Evolutionary conservation across 2,113 vertebrate genomes (phyloP).

Genomic region (Corynorhinus townsendii): DNA sequence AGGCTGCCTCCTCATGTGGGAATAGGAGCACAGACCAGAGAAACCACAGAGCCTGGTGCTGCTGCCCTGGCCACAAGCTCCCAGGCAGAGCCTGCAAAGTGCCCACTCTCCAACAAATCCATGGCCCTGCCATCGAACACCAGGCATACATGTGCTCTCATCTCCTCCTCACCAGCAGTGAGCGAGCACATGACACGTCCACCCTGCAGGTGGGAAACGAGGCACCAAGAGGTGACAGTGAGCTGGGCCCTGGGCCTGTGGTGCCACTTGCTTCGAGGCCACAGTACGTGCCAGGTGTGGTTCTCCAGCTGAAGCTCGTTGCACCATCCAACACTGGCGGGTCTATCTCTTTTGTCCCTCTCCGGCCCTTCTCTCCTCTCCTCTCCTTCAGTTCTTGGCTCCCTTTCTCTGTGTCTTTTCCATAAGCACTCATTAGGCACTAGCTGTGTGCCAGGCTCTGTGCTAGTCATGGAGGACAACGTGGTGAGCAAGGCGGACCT

Average conservation of each 20-base stretch:
- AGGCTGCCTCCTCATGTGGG: neutral
- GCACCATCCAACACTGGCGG: fast-evolving
- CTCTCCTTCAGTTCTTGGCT: neutral
- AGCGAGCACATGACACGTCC: neutral
- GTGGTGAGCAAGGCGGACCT: neutral
- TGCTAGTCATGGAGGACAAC: neutral
- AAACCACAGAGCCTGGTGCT: fast-evolving
- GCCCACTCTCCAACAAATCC: neutral
- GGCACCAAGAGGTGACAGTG: neutral
- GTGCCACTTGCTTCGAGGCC: neutral
- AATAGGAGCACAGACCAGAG: neutral
- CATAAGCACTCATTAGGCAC: neutral
- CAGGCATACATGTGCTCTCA: no score
- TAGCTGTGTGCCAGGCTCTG: neutral
- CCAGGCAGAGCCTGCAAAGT: neutral
- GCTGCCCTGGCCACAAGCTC: fast-evolving
- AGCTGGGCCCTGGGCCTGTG: neutral
- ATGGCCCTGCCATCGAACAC: neutral
- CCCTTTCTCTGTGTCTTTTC: neutral
- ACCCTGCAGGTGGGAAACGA: neutral
- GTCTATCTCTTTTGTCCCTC: neutral
- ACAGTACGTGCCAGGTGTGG: neutral
- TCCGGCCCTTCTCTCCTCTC: neutral
- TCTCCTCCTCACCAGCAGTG: neutral
- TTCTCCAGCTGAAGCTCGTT: fast-evolving